phyloP scores from a whole-genome alignment of 1,140 invertebrate species.

The Manduca sexta region DNA sequence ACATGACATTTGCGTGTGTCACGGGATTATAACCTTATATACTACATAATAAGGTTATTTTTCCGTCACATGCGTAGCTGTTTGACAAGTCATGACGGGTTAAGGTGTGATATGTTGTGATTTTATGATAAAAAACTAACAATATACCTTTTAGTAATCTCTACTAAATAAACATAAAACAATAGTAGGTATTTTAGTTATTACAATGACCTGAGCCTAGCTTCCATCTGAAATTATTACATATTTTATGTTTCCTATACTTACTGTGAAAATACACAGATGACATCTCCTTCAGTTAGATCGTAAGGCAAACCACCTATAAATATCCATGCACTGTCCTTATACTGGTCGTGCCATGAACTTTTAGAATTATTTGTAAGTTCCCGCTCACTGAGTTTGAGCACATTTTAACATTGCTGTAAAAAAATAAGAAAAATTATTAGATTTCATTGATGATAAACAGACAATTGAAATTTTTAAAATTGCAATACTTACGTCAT shows the following conservation, averaged over 20 bases:
- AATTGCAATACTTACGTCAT: slow-evolving; percentile 75
- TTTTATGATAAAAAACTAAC: too few relatives aligned
- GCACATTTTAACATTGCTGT: slow-evolving; percentile 94
- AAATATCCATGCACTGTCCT: slow-evolving; percentile 98
- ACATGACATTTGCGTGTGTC: too few relatives aligned
- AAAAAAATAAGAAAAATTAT: slow-evolving; percentile 41
- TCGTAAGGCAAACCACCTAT: slow-evolving; percentile 96
- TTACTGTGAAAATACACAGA: slow-evolving; percentile 98
- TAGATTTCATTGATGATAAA: not conserved
- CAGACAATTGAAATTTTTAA: not conserved
- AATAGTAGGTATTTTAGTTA: too few relatives aligned
- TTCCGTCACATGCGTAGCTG: too few relatives aligned
- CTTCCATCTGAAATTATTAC: too few relatives aligned
- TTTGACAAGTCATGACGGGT: too few relatives aligned
- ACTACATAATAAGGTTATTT: too few relatives aligned
- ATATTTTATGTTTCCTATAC: slow-evolving; percentile 36
- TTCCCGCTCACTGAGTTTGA: slow-evolving; percentile 94
- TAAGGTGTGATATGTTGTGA: too few relatives aligned
- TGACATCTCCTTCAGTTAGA: slow-evolving; percentile 96
- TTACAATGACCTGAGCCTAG: too few relatives aligned
- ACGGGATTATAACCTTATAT: too few relatives aligned
- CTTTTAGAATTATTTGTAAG: slow-evolving; percentile 83
- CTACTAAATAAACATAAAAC: too few relatives aligned
- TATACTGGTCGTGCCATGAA: slow-evolving; percentile 99
- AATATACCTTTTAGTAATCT: too few relatives aligned